These are phyloP conservation scores for Etheostoma spectabile DNA, from an alignment of 2,113 vertebrate species.

Conservation along the genomic window DNA sequence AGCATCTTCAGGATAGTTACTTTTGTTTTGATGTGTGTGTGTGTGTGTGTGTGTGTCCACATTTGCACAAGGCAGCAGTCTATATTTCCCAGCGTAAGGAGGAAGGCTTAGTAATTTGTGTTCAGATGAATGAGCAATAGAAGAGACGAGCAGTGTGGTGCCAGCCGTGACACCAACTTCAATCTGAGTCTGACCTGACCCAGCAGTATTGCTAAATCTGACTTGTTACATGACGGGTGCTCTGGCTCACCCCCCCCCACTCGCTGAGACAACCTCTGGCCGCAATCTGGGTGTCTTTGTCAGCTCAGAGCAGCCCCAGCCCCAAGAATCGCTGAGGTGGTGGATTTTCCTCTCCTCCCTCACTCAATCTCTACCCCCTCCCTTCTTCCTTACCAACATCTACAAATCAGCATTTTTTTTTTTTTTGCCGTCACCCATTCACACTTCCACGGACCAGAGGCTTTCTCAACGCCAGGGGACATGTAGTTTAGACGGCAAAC, in stretches of 20 bases:
- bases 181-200: slow-evolving; percentile 77
- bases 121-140: slow-evolving; percentile 64
- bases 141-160: slow-evolving; percentile 40
- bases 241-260: slow-evolving; percentile 62
- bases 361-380: slow-evolving; percentile 66
- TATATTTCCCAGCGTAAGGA: slow-evolving; percentile 44
- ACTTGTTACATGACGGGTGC: slow-evolving; percentile 75
- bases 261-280: slow-evolving; percentile 74
- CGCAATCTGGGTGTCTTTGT: slow-evolving; percentile 76
- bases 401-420: slow-evolving; percentile 80
- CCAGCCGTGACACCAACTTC: slow-evolving; percentile 67
- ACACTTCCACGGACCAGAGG: slow-evolving; percentile 52
- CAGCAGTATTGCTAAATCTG: slow-evolving; percentile 81
- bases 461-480: slow-evolving; percentile 38
- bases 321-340: slow-evolving; percentile 79
- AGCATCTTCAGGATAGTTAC: slow-evolving; percentile 13
- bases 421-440: slow-evolving; percentile 65
- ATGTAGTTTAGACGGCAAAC: slow-evolving; percentile 21
- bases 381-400: slow-evolving; percentile 56
- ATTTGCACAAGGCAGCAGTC: slow-evolving; percentile 1
- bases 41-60: slow-evolving; percentile 11
- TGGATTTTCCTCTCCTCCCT: slow-evolving; percentile 70
- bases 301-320: slow-evolving; percentile 65
- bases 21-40: slow-evolving; percentile 42
- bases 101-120: slow-evolving; percentile 57